Base-by-base conservation (phyloP, 1,140 invertebrate genomes). In the Diplogasteroides magnus region DNA sequence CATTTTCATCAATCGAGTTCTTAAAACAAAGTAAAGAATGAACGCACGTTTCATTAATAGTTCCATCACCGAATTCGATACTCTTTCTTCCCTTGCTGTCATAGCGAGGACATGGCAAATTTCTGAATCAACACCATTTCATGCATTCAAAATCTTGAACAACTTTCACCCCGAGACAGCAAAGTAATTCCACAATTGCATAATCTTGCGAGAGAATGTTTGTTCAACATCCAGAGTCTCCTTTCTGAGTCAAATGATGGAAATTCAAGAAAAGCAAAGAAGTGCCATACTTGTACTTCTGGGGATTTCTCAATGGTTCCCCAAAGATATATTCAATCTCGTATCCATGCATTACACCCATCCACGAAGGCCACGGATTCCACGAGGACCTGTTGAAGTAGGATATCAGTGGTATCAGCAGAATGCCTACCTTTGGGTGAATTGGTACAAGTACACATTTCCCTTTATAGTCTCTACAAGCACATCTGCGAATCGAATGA, bases 321-420 rank as follows among this genome's bases (percentile, higher is more conserved):
- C 94, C 93, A 83, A 96, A 96, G 25, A 95, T 87, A 83, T 93
- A 97, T 79, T 88, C 91, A 72, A 98, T 95, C 84, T 97, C 94
- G 83, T 97, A 93, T 0, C 89, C 94, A 83, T 97, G 94, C 87
- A 97, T 89, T 0, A 93, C 91, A 11, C 94, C 94, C 71, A 93
- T 93, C 94, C 94, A 97, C 61, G 88, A 88, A 0, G 93, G 94
- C 94, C 94, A 97, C 0, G 90, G 90, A 82, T 91, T 92, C 67
- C 88, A 72, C 11, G 79, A 75, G 31, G 75, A 76, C 57, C 77
- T 74, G 31, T n/a, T 90, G 91, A 14, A 89, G n/a, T n/a, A n/a
- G n/a, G n/a, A n/a, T n/a, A n/a, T n/a, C n/a, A n/a, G n/a, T n/a
- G n/a, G n/a, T n/a, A n/a, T n/a, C n/a, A n/a, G n/a, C 59, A 25